These are phyloP conservation scores for Brachypalpus laphriformis DNA, from an alignment of 2,888 invertebrate species.

Conservation along the genomic window DNA sequence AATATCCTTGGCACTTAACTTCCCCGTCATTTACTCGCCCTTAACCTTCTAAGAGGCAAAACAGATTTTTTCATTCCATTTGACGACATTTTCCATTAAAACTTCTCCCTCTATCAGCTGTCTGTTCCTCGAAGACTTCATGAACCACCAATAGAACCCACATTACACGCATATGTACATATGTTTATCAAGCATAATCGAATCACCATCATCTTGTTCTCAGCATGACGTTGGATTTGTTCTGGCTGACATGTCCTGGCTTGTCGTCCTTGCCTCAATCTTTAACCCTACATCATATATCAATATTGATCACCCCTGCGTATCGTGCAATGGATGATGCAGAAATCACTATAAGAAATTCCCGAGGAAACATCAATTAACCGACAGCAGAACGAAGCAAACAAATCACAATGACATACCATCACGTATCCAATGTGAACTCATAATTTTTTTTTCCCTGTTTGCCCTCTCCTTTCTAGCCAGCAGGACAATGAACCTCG, in stretches of 20 bases:
- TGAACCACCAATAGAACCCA: neutral
- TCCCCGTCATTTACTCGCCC: slow-evolving; percentile 8
- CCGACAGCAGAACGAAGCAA: slow-evolving; percentile 33
- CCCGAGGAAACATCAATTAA: slow-evolving; percentile 61
- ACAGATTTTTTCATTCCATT: neutral
- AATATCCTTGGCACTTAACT: slow-evolving; percentile 24
- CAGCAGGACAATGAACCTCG: slow-evolving; percentile 41
- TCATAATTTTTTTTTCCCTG: slow-evolving; percentile 29
- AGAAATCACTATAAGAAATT: slow-evolving; percentile 16
- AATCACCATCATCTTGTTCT: slow-evolving; percentile 12
- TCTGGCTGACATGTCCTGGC: slow-evolving; percentile 11
- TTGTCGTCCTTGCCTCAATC: slow-evolving; percentile 1
- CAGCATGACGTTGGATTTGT: slow-evolving; percentile 4
- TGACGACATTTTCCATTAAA: slow-evolving; percentile 21
- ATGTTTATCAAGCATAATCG: slow-evolving; percentile 7
- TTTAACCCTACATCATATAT: neutral
- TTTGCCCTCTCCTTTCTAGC: neutral
- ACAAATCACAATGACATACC: slow-evolving; percentile 59
- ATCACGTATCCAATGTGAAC: slow-evolving; percentile 32
- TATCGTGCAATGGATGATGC: neutral
- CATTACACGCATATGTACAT: neutral
- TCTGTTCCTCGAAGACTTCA: neutral
- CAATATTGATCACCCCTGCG: slow-evolving; percentile 18
- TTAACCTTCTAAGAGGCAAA: neutral
- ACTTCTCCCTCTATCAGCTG: neutral